These are phyloP conservation scores for Ptycholaimellus sp. DNA, from an alignment of 2,888 invertebrate genomes.

Conservation along the genomic window DNA sequence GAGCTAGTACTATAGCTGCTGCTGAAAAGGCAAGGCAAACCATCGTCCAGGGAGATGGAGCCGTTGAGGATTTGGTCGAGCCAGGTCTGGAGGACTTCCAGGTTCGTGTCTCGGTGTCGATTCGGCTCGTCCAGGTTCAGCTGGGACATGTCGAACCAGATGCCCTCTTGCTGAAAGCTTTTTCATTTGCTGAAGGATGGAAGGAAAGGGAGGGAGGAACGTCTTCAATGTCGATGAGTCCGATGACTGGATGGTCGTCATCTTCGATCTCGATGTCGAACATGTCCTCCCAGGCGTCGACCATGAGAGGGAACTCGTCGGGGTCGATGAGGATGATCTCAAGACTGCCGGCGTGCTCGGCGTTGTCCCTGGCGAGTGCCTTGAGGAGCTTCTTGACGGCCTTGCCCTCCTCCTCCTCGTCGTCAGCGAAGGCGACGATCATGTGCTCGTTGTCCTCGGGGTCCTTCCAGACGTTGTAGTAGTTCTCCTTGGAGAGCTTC, in stretches of 20 bases:
- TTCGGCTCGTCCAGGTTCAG: constrained; percentile 24
- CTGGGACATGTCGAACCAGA: constrained; percentile 26
- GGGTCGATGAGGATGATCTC: constrained; percentile 25
- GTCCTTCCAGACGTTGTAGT: constrained; percentile 25
- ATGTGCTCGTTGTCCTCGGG: constrained; percentile 23
- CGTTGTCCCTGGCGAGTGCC: constrained; percentile 23
- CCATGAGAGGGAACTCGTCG: constrained; percentile 26
- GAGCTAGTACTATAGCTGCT: no score
- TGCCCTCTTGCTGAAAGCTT: constrained; percentile 22
- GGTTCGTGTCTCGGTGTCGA: constrained; percentile 22
- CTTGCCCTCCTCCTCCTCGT: constrained; percentile 22
- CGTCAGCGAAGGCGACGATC: constrained; percentile 23
- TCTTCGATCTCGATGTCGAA: constrained; percentile 26
- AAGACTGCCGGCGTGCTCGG: constrained; percentile 23
- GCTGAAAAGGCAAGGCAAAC: no score
- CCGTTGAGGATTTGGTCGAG: constrained; percentile 24
- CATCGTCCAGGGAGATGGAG: constrained; percentile 20
- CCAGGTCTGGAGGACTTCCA: constrained; percentile 24
- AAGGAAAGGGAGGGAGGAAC: constrained; percentile 5
- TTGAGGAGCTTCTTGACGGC: constrained; percentile 21
- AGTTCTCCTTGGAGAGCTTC: constrained; percentile 22
- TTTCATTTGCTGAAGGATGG: neutral
- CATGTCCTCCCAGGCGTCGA: constrained; percentile 26
- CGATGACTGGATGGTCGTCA: constrained; percentile 24
- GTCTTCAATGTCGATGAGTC: constrained; percentile 24